A percentile compares a stretch with the other conserved stretches of the same genome.
Evolutionary conservation across 2,113 vertebrate genomes (phyloP).

Genomic region (Macrotis lagotis): DNA sequence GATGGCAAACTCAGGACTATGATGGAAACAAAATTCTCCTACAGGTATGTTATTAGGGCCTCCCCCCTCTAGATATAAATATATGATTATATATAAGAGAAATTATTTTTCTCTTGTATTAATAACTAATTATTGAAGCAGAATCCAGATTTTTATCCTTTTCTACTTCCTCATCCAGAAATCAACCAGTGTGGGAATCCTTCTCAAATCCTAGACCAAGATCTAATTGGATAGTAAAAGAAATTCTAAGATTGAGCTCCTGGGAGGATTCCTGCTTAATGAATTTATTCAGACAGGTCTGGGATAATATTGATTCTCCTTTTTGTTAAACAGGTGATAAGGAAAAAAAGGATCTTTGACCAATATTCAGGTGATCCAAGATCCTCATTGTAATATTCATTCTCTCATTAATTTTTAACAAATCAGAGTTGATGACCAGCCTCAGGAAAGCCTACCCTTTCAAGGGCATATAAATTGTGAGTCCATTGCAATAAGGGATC

Average conservation of each 20-base stretch:
- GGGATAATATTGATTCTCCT: neutral
- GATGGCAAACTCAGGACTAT: slow-evolving; percentile 97
- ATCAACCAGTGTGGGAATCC: neutral
- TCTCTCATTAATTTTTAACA: neutral
- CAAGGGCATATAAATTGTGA: neutral
- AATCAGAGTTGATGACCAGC: neutral
- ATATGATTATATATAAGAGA: neutral
- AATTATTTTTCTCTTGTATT: neutral
- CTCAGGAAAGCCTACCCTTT: neutral
- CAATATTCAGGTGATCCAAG: neutral
- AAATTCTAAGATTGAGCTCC: neutral
- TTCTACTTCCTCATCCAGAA: neutral
- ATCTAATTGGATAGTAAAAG: neutral
- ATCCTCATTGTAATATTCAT: neutral
- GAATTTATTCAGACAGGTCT: neutral
- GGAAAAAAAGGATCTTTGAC: neutral
- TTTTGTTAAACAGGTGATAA: neutral
- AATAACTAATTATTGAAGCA: neutral
- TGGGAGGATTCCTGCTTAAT: neutral
- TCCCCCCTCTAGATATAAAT: neutral
- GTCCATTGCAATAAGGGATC: neutral
- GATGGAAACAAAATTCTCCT: slow-evolving; percentile 95
- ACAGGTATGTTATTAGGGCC: slow-evolving; percentile 84
- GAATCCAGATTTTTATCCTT: neutral
- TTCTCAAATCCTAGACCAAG: neutral